Conservation (phyloP, 2,113 vertebrate species). For the Paraplagusia blochii region DNA sequence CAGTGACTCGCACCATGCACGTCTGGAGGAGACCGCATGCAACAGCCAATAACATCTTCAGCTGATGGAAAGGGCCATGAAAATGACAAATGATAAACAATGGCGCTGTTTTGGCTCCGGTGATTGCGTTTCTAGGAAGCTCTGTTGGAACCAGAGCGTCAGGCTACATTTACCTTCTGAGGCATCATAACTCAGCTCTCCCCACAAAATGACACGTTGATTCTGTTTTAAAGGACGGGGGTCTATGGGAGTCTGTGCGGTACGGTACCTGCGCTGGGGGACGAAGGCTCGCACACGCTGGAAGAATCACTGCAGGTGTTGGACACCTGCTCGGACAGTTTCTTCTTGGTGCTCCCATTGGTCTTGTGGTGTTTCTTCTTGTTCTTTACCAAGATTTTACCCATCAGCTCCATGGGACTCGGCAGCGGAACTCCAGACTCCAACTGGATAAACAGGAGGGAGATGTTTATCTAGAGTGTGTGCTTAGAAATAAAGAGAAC, state of each 20-base stretch:
- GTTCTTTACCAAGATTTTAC: conserved; percentile 98
- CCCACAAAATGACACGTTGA: conserved; percentile 1
- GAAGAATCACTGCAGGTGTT: conserved; percentile 92
- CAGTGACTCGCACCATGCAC: conserved; percentile 21
- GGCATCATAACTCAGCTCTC: conserved; percentile 24
- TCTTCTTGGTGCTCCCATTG: conserved; percentile 89
- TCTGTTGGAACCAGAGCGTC: conserved; percentile 2
- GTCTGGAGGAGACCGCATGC: conserved; percentile 31
- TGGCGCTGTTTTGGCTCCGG: conserved; percentile 14
- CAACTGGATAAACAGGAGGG: conserved; percentile 72
- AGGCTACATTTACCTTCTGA: conserved; percentile 22
- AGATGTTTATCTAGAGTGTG: conserved; percentile 1
- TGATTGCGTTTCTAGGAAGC: conserved; percentile 24
- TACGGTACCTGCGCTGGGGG: conserved; percentile 85
- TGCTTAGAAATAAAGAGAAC: background rate
- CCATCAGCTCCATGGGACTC: conserved; percentile 93
- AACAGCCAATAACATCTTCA: conserved; percentile 49
- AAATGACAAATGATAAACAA: conserved; percentile 64
- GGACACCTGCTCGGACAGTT: conserved; percentile 90
- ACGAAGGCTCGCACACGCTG: conserved; percentile 91
- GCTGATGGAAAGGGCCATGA: conserved; percentile 60
- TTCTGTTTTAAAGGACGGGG: conserved; percentile 2
- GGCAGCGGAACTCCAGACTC: conserved; percentile 88
- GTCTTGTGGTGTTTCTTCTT: conserved; percentile 95
- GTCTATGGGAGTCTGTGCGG: background rate